Base-by-base conservation (phyloP, 2,888 invertebrate genomes). In the Agapostemon virescens region DNA sequence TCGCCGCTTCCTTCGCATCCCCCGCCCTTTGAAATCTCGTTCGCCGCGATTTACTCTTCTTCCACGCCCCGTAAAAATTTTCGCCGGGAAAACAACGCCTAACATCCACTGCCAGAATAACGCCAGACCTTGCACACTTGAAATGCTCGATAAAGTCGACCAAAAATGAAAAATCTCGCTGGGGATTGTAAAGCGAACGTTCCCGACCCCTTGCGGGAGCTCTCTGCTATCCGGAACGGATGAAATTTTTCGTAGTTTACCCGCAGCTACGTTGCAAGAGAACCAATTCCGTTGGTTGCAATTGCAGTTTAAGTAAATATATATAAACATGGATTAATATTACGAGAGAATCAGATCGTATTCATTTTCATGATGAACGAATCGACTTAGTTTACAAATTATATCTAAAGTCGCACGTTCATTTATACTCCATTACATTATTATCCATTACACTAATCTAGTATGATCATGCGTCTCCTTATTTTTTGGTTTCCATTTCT, bases 21-120 rank as follows among this genome's bases (percentile, higher is more conserved):
- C 55, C 15, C 45, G 55, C 58, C 66, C 79, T 80, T 78, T 78
- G 73, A 80, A 80, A 78, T 55, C 78, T 68, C 64, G 69, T 78
- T 45, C 66, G 64, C 71, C 9, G 63, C 66, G 69, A 73, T 64
- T 26, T 73, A 26, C 64, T 69, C 66, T 66, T 17, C 36, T 69
- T 38, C 66, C 63, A 45, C 69, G 17, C 30, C 66, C 58, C 64
- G 23, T 33, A 69, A 69, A 73, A 74, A 79, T 80, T 79, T 74
- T 66, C 36, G 49, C 49, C 73, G 79, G 69, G 67, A 67, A 74
- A 68, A 79, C 55, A 63, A n/a, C 63, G 63, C 72, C 40, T 45
- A 15, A 38, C 45, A 61, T 67, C 52, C 30, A n/a, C 33, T 40
- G 36, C 45, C 52, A 55, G 55, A 49, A 71, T 71, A 36, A 61